Base-by-base conservation (phyloP, 2,797 vertebrate species). In the Molothrus aeneus region DNA sequence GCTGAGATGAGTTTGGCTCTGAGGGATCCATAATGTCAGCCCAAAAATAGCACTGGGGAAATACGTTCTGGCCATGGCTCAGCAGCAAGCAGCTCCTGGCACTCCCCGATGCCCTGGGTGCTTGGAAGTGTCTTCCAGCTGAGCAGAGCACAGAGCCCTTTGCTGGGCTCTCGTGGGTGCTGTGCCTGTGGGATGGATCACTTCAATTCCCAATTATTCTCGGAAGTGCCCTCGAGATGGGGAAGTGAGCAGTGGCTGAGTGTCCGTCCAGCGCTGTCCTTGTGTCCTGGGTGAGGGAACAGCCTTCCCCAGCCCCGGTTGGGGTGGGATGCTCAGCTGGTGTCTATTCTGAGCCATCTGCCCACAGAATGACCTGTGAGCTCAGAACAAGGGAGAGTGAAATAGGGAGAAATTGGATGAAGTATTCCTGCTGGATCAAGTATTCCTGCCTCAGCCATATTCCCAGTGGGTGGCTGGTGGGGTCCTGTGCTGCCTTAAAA, bases 1-100 rank as follows among this genome's bases (percentile, higher is more conserved):
- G 95, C 95, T 50, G 79, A 83, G 38, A 91, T 83, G 95, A 96
- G 87, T 94, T 65, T 60, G 77, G 82, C 96, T 94, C 74, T 53
- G 53, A 96, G 81, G 93, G 92, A 91, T 40, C 34, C 56, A 42
- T 65, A 54, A 73, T 61, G 57, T 88, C 87, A 93, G 95, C 90
- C 96, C 93, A 86, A 88, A 95, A 86, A 89, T 18, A 91, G 79
- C 51, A 3, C 70, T 63, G 68, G 57, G 69, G 77, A 86, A 91
- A 92, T 61, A 38, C 13, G 20, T 53, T 61, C 9, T 94, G 86
- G 81, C 86, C 89, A 59, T 4, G 48, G 86, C 73, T 94, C 88
- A 86, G 92, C 82, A 92, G 90, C 74, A 64, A 56, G 84, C 63
- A 38, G 86, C 89, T 84, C 70, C 84, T 85, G 85, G 25, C 78